phyloP scores from a whole-genome alignment of 2,797 vertebrate genomes.

The Potorous gilbertii region DNA sequence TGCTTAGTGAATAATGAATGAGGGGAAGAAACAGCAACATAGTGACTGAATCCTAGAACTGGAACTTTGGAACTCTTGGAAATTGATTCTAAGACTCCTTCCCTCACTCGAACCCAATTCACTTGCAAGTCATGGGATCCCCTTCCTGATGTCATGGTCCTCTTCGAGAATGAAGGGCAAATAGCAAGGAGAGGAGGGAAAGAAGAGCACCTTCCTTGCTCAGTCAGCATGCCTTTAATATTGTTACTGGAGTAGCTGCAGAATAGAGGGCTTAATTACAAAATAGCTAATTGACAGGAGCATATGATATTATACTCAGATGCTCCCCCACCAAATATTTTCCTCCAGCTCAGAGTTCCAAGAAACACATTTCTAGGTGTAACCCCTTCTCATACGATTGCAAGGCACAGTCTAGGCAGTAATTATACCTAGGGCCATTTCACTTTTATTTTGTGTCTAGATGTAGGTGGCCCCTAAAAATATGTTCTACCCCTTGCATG shows the following conservation, averaged over 20 bases:
- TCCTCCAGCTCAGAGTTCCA: slow-evolving; percentile 2
- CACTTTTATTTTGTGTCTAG: not conserved
- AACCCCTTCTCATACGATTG: slow-evolving; percentile 26
- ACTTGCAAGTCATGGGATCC: too few relatives aligned
- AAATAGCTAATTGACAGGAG: slow-evolving; percentile 16
- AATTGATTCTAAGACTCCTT: slow-evolving; percentile 62
- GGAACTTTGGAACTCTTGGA: slow-evolving; percentile 72
- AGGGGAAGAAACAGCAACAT: not conserved
- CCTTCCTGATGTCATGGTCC: too few relatives aligned
- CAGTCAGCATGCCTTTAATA: slow-evolving; percentile 41
- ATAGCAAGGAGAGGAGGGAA: slow-evolving; percentile 27
- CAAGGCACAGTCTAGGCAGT: slow-evolving; percentile 6
- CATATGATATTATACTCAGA: not conserved
- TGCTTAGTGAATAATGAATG: not conserved
- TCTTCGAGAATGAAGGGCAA: too few relatives aligned
- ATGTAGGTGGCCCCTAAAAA: not conserved
- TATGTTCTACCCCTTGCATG: not conserved
- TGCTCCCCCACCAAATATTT: not conserved
- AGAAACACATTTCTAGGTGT: not conserved
- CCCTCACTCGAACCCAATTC: too few relatives aligned
- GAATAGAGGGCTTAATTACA: not conserved
- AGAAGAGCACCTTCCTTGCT: slow-evolving; percentile 53
- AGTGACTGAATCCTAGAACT: slow-evolving; percentile 72
- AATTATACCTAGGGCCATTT: not conserved
- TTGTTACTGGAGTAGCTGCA: slow-evolving; percentile 14